Percentiles rank a stretch among this genome's conserved stretches.
Conservation (phyloP, 2,888 invertebrate genomes). For the Philhelius pedissequus region DNA sequence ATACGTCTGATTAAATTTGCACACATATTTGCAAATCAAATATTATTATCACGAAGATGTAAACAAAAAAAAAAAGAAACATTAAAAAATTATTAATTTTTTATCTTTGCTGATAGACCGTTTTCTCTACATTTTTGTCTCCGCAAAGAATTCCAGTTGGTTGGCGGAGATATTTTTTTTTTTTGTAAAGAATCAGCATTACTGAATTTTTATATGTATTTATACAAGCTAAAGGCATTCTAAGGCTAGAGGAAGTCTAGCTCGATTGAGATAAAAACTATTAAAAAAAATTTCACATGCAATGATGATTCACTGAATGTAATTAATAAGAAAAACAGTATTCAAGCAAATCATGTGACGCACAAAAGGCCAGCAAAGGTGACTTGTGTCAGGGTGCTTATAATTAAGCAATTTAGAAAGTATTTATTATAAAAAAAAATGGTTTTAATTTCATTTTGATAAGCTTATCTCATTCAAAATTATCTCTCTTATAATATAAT, state of each 20-base stretch:
- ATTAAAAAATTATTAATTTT: neutral
- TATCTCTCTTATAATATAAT: neutral
- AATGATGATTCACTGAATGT: neutral
- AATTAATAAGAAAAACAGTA: neutral
- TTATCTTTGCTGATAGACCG: slow-evolving; percentile 8
- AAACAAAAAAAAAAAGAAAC: too few species aligned
- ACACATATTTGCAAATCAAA: neutral
- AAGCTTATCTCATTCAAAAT: neutral
- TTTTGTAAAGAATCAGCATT: neutral
- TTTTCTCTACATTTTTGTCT: neutral
- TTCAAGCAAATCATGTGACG: neutral
- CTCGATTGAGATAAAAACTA: neutral
- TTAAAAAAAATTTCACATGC: neutral
- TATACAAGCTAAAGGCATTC: neutral
- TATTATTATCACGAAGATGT: neutral
- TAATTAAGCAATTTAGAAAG: neutral
- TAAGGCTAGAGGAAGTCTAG: neutral
- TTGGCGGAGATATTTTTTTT: neutral
- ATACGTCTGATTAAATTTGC: neutral
- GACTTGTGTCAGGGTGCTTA: neutral
- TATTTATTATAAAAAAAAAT: neutral
- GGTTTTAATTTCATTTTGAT: neutral
- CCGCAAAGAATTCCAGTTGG: neutral
- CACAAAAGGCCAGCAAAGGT: neutral
- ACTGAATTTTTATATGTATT: neutral